Conservation (phyloP, 2,113 vertebrate species). For the Quiscalus mexicanus region DNA sequence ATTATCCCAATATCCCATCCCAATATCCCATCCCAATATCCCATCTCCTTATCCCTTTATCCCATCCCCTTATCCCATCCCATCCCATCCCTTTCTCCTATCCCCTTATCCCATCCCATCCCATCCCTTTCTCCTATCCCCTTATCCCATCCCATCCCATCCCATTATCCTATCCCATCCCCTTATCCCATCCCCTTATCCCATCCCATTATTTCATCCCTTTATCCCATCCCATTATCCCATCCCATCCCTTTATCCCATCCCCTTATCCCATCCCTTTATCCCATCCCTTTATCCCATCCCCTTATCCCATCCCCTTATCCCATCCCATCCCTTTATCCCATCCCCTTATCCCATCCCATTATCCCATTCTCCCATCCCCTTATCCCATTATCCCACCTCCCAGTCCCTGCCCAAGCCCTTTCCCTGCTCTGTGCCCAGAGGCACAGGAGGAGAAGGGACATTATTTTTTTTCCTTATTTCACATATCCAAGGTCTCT, state of each 20-base stretch:
- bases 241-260: neutral
- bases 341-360: neutral
- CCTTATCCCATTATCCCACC: neutral
- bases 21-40: too few relatives aligned
- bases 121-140: too few relatives aligned
- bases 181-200: too few relatives aligned
- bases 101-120: too few relatives aligned
- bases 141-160: neutral
- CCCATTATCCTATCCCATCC: neutral
- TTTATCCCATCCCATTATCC: too few relatives aligned
- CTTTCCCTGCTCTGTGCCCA: neutral
- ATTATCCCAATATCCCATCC: too few relatives aligned
- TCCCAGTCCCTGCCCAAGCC: neutral
- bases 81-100: neutral
- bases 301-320: too few relatives aligned
- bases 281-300: too few relatives aligned
- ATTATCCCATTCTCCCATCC: too few relatives aligned
- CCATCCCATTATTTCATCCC: neutral
- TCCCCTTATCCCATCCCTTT: neutral
- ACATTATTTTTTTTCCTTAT: neutral
- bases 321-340: neutral
- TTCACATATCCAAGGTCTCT: accelerated
- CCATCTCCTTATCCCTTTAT: neutral
- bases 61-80: neutral
- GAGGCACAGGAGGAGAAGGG: neutral